phyloP scores from a whole-genome alignment of 2,888 invertebrate genomes.

The Monoplex corrugatus region DNA sequence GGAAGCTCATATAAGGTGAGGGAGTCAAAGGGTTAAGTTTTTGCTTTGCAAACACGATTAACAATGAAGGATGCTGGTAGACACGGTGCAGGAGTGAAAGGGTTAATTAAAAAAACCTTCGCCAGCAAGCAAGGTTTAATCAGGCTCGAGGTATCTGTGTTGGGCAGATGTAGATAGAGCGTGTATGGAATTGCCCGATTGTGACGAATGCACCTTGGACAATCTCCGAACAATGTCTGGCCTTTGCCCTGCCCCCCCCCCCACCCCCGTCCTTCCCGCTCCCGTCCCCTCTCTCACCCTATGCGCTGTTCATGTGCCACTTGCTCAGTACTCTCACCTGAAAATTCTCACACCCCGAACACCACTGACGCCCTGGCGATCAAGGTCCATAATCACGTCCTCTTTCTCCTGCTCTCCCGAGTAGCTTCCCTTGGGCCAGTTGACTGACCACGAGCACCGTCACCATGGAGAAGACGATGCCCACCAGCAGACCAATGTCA shows the following conservation, averaged over 20 bases:
- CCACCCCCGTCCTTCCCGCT: too few relatives aligned
- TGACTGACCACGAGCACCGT: conserved; percentile 44
- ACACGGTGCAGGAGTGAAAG: too few relatives aligned
- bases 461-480: conserved; percentile 25
- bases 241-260: conserved; percentile 73
- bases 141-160: too few relatives aligned
- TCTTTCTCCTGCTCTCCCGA: conserved; percentile 45
- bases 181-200: too few relatives aligned
- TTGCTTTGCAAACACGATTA: too few relatives aligned
- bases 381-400: conserved; percentile 34
- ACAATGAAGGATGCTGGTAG: too few relatives aligned
- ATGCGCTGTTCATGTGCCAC: conserved; percentile 63
- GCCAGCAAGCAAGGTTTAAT: too few relatives aligned
- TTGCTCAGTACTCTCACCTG: conserved; percentile 1
- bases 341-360: conserved; percentile 31
- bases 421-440: conserved; percentile 38
- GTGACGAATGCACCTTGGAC: too few relatives aligned
- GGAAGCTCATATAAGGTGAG: too few relatives aligned
- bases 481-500: conserved; percentile 29
- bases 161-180: too few relatives aligned
- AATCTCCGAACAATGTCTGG: conserved; percentile 63
- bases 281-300: conserved; percentile 66
- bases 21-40: too few relatives aligned
- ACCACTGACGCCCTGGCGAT: conserved; percentile 38
- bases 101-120: too few relatives aligned